A percentile compares a stretch with the other conserved stretches of the same genome.
Conservation (phyloP, 2,113 vertebrate species). For the Oxygymnocypris stewartii region DNA sequence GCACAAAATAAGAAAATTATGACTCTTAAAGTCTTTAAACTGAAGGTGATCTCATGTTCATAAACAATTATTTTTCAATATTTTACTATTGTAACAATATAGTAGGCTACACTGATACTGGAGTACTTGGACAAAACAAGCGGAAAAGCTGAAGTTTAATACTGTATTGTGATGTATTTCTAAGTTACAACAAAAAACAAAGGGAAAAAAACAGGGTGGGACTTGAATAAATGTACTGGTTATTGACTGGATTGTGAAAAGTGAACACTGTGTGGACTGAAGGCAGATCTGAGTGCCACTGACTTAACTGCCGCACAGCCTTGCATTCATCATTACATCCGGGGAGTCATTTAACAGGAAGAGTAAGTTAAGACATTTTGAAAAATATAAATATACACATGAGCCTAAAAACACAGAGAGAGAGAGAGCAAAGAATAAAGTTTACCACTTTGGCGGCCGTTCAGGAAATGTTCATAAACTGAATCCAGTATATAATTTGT, state of each 20-base stretch:
- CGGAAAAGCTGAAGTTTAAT: background rate
- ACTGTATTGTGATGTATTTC: background rate
- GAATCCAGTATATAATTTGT: conserved; percentile 71
- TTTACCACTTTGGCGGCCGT: background rate
- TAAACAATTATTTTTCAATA: background rate
- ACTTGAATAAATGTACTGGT: too few species aligned
- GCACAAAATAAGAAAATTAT: background rate
- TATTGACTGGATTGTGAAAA: too few species aligned
- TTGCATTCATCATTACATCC: too few species aligned
- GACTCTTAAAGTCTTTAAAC: background rate
- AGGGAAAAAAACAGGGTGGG: too few species aligned
- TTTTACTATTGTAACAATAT: background rate
- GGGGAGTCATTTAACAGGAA: background rate
- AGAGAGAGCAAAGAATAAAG: background rate
- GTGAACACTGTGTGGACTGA: too few species aligned
- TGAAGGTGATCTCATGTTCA: background rate
- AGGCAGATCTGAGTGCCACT: too few species aligned
- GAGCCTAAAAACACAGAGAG: too few species aligned
- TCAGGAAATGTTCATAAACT: conserved; percentile 73
- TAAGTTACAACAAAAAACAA: background rate
- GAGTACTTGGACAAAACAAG: background rate
- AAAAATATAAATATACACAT: too few species aligned
- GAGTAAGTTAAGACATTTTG: background rate
- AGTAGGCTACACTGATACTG: background rate
- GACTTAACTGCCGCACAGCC: background rate